Evolutionary conservation across 64 coral and sea anemone species (phyloP).

Genomic region (Orbicella faveolata): DNA sequence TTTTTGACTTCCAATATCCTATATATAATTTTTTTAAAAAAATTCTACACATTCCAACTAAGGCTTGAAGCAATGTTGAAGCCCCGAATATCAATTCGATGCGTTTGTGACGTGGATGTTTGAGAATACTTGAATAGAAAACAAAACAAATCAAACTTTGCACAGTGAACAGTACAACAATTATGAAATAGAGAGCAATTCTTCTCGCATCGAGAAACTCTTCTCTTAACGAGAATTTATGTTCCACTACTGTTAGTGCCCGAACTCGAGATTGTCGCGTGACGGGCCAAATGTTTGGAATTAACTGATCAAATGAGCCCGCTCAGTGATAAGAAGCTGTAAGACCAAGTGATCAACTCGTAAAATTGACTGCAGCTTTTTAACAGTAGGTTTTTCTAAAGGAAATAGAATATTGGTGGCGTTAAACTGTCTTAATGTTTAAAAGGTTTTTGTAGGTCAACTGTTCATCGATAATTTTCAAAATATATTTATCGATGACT

Average conservation of each 20-base stretch:
- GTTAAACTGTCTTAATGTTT: not conserved
- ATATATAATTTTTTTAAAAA: no score
- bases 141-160: not conserved
- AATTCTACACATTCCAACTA: not conserved
- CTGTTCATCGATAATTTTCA: not conserved
- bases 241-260: no score
- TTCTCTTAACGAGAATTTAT: not conserved
- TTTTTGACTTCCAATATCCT: no score
- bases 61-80: not conserved
- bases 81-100: not conserved
- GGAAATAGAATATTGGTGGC: not conserved
- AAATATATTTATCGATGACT: no score
- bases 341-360: not conserved
- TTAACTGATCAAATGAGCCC: not conserved
- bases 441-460: not conserved
- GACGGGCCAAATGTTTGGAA: not conserved
- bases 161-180: not conserved
- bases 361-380: not conserved
- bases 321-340: not conserved
- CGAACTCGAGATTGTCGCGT: not conserved
- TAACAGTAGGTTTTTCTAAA: not conserved
- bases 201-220: not conserved
- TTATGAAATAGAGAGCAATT: not conserved
- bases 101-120: not conserved
- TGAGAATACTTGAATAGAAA: not conserved